phyloP scores from a whole-genome alignment of 2,113 vertebrate genomes.

The Gallinago paraguaiae region DNA sequence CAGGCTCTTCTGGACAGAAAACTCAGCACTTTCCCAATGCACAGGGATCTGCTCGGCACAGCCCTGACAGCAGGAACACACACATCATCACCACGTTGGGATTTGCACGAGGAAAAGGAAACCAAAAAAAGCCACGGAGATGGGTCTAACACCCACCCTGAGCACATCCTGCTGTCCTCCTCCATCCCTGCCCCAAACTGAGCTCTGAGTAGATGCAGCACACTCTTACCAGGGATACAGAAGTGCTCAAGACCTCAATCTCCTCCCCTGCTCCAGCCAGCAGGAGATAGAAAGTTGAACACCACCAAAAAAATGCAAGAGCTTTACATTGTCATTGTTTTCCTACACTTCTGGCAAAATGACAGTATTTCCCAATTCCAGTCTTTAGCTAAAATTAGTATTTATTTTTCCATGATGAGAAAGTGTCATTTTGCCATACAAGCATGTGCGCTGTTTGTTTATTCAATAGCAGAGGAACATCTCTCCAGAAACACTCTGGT shows the following conservation, averaged over 20 bases:
- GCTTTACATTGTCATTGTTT: background rate
- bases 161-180: background rate
- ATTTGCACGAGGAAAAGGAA: background rate
- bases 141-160: background rate
- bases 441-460: background rate
- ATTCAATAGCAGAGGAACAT: background rate
- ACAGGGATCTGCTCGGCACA: background rate
- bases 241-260: background rate
- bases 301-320: background rate
- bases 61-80: background rate
- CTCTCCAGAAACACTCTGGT: rapidly evolving
- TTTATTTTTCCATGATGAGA: background rate
- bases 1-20: background rate
- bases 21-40: background rate
- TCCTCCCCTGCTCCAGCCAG: background rate
- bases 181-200: background rate
- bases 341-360: background rate
- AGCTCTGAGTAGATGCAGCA: background rate
- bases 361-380: background rate
- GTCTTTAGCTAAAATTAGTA: background rate
- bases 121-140: background rate
- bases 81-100: no score
- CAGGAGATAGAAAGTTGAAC: background rate
- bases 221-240: rapidly evolving
- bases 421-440: slow-evolving; percentile 20